These are phyloP conservation scores for Palaemon carinicauda DNA, from an alignment of 1,140 invertebrate genomes.

Conservation along the genomic window DNA sequence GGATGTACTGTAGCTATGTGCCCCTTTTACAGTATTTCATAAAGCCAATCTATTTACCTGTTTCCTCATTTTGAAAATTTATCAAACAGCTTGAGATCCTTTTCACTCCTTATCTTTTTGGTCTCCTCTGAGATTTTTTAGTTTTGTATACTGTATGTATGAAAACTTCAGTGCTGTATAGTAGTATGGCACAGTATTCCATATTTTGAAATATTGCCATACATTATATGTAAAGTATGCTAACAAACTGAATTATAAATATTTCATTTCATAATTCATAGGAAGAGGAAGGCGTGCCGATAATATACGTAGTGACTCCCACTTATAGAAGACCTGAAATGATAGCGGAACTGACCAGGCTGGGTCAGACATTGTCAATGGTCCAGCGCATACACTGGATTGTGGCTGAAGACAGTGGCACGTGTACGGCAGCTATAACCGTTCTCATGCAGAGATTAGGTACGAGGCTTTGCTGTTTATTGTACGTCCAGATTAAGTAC, in stretches of 20 bases:
- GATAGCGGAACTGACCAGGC: slow-evolving; percentile 70
- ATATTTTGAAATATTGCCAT: neutral
- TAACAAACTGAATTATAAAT: no score
- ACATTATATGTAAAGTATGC: no score
- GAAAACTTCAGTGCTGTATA: neutral
- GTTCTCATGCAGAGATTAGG: slow-evolving; percentile 68
- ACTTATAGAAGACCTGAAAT: slow-evolving; percentile 72
- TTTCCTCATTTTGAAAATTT: no score
- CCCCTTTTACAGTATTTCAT: no score
- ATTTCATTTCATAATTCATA: no score
- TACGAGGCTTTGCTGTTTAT: slow-evolving; percentile 52
- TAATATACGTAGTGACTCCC: slow-evolving; percentile 78
- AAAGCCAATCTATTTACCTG: no score
- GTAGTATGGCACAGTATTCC: neutral
- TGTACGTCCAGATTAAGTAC: neutral
- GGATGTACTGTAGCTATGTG: no score
- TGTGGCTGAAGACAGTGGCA: slow-evolving; percentile 69
- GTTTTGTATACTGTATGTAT: neutral
- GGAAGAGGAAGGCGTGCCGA: slow-evolving; percentile 28
- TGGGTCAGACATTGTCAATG: slow-evolving; percentile 70
- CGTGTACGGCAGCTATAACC: slow-evolving; percentile 67
- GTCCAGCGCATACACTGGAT: slow-evolving; percentile 71
- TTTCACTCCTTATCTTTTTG: no score
- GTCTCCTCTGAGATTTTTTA: no score
- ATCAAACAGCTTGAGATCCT: no score